phyloP scores from a whole-genome alignment of 2,888 invertebrate species.

The Noctua comes region DNA sequence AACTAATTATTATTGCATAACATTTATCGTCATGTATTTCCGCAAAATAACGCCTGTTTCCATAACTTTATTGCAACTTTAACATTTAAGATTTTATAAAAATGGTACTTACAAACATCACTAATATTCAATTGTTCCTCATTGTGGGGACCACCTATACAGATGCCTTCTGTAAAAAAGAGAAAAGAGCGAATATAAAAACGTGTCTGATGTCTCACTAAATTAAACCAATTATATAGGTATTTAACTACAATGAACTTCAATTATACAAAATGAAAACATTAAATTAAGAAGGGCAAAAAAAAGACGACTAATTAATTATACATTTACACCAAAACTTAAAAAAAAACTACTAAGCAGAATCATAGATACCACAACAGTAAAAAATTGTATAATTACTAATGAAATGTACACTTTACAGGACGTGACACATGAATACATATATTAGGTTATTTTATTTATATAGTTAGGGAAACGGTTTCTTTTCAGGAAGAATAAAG shows the following conservation, averaged over 20 bases:
- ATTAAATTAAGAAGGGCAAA: not conserved
- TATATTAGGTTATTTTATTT: not conserved
- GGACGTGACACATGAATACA: not conserved
- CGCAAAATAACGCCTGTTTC: not conserved
- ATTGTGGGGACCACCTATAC: conserved; percentile 77
- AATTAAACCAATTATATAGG: not conserved
- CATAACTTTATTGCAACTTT: not conserved
- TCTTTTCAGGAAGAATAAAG: not conserved
- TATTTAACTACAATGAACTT: not conserved
- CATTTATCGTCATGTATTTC: not conserved
- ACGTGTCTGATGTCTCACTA: not conserved
- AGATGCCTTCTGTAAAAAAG: conserved; percentile 65
- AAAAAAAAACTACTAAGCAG: conserved; percentile 13
- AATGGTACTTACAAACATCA: conserved; percentile 94
- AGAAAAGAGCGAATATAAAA: conserved; percentile 3
- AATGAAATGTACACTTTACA: not conserved
- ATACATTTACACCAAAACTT: conserved; percentile 18
- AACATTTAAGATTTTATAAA: not conserved
- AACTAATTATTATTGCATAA: not conserved
- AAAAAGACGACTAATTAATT: not conserved
- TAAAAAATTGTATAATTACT: conserved; percentile 2
- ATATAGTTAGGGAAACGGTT: not conserved
- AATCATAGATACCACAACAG: conserved; percentile 7
- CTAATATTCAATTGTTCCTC: conserved; percentile 92
- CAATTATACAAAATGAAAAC: conserved; percentile 2